A percentile compares a stretch with the other conserved stretches of the same genome.
phyloP scores from a whole-genome alignment of 2,888 invertebrate species.

The Sipha maydis region DNA sequence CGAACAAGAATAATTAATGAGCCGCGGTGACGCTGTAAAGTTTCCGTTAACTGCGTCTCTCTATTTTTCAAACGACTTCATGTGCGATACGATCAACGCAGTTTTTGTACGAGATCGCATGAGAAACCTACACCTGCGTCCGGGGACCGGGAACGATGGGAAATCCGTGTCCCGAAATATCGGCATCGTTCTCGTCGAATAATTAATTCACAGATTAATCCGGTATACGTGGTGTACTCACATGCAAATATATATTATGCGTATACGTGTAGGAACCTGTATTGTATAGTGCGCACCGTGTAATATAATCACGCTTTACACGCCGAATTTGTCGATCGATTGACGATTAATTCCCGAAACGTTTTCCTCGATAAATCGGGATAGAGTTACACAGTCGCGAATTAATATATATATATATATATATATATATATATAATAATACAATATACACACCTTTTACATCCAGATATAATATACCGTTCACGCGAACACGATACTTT shows the following conservation, averaged over 20 bases:
- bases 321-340: constrained; percentile 4
- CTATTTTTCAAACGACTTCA: constrained; percentile 4
- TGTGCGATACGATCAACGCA: neutral
- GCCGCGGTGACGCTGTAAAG: too few relatives aligned
- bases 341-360: neutral
- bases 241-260: neutral
- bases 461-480: neutral
- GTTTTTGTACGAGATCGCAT: too few relatives aligned
- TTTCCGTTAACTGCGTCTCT: neutral
- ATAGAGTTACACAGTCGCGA: constrained; percentile 14
- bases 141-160: neutral
- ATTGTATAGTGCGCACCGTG: neutral
- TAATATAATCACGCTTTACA: constrained; percentile 7
- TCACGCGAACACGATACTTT: constrained; percentile 27
- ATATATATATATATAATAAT: neutral
- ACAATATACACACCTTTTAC: neutral
- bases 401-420: neutral
- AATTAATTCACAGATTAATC: neutral
- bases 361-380: neutral
- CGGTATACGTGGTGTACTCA: neutral
- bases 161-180: neutral
- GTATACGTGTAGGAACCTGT: neutral
- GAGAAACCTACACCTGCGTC: neutral
- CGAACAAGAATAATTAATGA: too few relatives aligned
- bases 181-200: neutral